Conservation (phyloP, 2,888 invertebrate genomes). For the Carterocephalus palaemon region DNA sequence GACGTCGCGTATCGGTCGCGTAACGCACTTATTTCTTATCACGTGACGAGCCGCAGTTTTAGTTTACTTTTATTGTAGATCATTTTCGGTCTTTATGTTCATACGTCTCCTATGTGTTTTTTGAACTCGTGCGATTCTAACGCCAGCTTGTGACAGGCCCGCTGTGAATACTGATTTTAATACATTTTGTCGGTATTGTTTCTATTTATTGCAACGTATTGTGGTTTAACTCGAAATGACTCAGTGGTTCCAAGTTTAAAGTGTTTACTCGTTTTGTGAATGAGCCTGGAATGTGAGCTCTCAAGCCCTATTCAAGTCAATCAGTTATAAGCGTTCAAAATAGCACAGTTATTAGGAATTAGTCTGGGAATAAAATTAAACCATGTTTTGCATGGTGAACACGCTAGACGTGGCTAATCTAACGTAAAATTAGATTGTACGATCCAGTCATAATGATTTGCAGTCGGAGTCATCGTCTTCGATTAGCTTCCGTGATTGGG, state of each 20-base stretch:
- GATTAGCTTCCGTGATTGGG: conserved; percentile 44
- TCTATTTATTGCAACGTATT: conserved; percentile 33
- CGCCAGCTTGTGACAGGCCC: conserved; percentile 12
- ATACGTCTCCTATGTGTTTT: conserved; percentile 24
- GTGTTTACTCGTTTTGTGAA: conserved; percentile 58
- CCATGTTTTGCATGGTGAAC: conserved; percentile 9
- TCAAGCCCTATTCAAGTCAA: conserved; percentile 39
- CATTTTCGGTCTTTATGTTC: conserved; percentile 30
- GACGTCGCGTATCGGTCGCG: conserved; percentile 54
- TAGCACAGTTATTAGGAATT: conserved; percentile 45
- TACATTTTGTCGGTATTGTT: conserved; percentile 8
- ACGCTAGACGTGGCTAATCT: conserved; percentile 8
- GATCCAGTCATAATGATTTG: conserved; percentile 47
- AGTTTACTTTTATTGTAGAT: conserved; percentile 47
- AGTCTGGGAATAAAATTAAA: conserved; percentile 39
- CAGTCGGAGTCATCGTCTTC: conserved; percentile 39
- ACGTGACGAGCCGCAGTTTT: conserved; percentile 42
- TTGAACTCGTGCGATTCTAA: conserved; percentile 13
- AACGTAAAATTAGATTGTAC: conserved; percentile 5
- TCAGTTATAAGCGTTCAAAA: conserved; percentile 44
- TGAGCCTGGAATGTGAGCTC: conserved; percentile 53
- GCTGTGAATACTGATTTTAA: conserved; percentile 8
- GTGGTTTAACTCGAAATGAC: conserved; percentile 56
- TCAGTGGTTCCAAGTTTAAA: conserved; percentile 60
- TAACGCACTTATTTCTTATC: conserved; percentile 37